Conservation (phyloP, 1,140 invertebrate genomes). For the Liolophura sinensis region DNA sequence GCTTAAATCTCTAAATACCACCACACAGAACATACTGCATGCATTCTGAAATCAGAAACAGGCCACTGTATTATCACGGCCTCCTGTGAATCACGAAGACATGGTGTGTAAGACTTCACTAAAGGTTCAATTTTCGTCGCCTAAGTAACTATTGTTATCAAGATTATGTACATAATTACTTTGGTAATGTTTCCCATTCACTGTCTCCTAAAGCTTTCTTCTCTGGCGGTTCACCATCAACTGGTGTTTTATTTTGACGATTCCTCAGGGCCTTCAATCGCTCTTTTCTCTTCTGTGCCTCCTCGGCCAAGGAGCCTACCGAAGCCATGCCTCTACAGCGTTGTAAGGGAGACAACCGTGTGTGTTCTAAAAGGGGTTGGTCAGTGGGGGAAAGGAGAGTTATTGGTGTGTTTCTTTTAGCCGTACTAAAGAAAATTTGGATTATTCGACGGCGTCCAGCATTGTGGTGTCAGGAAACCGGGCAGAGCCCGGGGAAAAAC, state of each 20-base stretch:
- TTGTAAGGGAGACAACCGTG: too few relatives aligned
- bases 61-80: neutral
- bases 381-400: too few relatives aligned
- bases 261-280: constrained; percentile 32
- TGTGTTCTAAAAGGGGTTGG: too few relatives aligned
- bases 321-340: constrained; percentile 25
- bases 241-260: constrained; percentile 11
- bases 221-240: constrained; percentile 6
- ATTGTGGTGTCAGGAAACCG: too few relatives aligned
- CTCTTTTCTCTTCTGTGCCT: constrained; percentile 42
- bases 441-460: too few relatives aligned
- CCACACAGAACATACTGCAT: too few relatives aligned
- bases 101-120: neutral
- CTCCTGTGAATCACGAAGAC: neutral
- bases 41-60: neutral
- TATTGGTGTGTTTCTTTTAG: too few relatives aligned
- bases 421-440: too few relatives aligned
- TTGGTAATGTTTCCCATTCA: constrained; percentile 32
- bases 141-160: neutral
- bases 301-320: constrained; percentile 37
- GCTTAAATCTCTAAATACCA: too few relatives aligned
- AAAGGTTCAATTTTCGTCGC: neutral
- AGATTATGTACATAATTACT: constrained; percentile 14
- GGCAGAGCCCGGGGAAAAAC: too few relatives aligned
- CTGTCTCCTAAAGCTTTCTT: constrained; percentile 12